phyloP scores from a whole-genome alignment of 2,888 invertebrate genomes.

The Polydrusus pterygomalis region DNA sequence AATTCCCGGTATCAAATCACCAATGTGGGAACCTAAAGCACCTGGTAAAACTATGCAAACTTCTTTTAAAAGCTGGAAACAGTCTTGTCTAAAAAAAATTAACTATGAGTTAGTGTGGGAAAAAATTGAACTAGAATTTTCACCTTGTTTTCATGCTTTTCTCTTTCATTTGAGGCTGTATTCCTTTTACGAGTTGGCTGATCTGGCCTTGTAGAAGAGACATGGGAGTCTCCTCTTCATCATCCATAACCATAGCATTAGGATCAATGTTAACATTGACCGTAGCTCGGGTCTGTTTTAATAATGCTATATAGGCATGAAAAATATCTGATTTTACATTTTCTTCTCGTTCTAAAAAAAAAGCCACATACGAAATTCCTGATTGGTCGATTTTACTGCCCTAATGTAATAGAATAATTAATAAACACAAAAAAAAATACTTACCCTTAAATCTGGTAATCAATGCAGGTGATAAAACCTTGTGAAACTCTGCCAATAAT shows the following conservation, averaged over 20 bases:
- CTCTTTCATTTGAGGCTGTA: conserved; percentile 89
- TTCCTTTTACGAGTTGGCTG: conserved; percentile 88
- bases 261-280: conserved; percentile 79
- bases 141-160: conserved; percentile 92
- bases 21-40: conserved; percentile 83
- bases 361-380: neutral
- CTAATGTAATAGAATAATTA: no score
- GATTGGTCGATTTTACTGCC: no score
- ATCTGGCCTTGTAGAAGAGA: conserved; percentile 78
- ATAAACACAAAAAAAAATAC: no score
- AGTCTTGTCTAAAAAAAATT: conserved; percentile 81
- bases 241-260: conserved; percentile 78
- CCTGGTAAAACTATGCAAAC: conserved; percentile 92
- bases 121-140: neutral
- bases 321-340: conserved; percentile 99
- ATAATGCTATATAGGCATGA: conserved; percentile 94
- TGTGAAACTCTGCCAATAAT: conserved; percentile 91
- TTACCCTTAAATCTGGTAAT: conserved; percentile 94
- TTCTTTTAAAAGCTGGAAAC: conserved; percentile 92
- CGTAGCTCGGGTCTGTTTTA: conserved; percentile 90
- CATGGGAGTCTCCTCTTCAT: conserved; percentile 82
- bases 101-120: neutral
- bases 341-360: conserved; percentile 92
- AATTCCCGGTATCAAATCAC: conserved; percentile 90
- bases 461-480: conserved; percentile 90